These are phyloP conservation scores for Proteles cristata DNA, from an alignment of 2,113 vertebrate genomes.

Conservation along the genomic window DNA sequence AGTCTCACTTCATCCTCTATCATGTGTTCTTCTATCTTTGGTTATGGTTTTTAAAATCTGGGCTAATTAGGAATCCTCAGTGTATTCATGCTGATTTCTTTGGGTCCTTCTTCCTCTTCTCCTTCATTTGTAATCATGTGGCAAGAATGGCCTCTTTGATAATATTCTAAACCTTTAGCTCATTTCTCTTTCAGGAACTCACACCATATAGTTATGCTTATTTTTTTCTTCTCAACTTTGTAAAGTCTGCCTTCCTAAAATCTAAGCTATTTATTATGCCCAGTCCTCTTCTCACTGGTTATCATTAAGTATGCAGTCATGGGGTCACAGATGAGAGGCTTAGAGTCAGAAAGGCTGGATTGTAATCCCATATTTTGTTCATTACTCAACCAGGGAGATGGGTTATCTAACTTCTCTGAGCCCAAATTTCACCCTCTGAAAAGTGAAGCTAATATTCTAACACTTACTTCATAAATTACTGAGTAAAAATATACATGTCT, in stretches of 20 bases:
- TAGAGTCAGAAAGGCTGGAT: neutral
- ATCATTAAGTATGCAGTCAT: neutral
- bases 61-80: neutral
- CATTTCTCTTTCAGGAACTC: constrained; percentile 13
- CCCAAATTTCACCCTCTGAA: neutral
- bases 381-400: neutral
- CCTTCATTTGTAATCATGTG: neutral
- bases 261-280: neutral
- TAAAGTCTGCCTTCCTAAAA: constrained; percentile 28
- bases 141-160: constrained; percentile 12
- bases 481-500: neutral
- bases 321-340: neutral
- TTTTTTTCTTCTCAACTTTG: constrained; percentile 30
- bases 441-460: neutral
- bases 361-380: neutral
- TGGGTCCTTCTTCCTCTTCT: neutral
- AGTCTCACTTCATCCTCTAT: neutral
- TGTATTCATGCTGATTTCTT: neutral
- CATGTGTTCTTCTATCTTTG: neutral
- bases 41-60: neutral
- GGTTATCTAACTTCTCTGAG: neutral
- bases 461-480: neutral
- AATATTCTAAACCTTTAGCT: constrained; percentile 44
- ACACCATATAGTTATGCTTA: neutral
- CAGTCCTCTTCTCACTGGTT: neutral